Base-by-base conservation (phyloP, 2,113 vertebrate genomes). In the Phaethon lepturus region DNA sequence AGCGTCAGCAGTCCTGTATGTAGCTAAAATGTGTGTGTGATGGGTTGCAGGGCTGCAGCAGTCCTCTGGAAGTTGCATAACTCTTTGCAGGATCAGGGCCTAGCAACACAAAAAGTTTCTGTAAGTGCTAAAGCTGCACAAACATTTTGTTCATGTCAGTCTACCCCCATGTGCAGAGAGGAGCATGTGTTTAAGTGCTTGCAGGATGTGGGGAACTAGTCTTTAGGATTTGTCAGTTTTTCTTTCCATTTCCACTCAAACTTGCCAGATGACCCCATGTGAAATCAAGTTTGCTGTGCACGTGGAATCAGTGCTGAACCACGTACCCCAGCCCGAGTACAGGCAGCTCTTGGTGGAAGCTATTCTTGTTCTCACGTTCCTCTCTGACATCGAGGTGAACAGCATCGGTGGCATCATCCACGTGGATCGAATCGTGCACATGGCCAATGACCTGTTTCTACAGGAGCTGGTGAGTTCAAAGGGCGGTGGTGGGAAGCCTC, bases 231-330 rank as follows among this genome's bases (percentile, higher is more conserved):
- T 78, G 68, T 81, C 80, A 89, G 8, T 63, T 80, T 87, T 38
- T n/a, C 55, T 60, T 89, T 75, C 45, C 13, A 0, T 85, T 93
- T 86, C 42, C 28, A 35, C 58, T 71, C 25, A 6, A 84, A 75
- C 85, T 69, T 90, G 88, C 20, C 90, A 99, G 99, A 99, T 99
- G 99, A 99, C 99, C 14, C 98, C 98, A 0, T 98, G 99, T 1
- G 99, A 99, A 96, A 99, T 99, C 96, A 99, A 99, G 98, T 99
- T 99, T 96, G 99, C 99, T 1, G 99, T 99, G 94, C 99, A 99
- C 5, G 99, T 99, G 93, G 99, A 99, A 97, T 99, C 99, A 0
- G 99, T 99, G 93, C 98, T 99, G 97, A 99, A 99, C 98, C 99
- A 99, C 5, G 98, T 99, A 17, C 99, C 99, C 9, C 99, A 99